Percentiles rank a stretch among this genome's conserved stretches.
Conservation (phyloP, 2,797 vertebrate species). For the Acropternis orthonyx region DNA sequence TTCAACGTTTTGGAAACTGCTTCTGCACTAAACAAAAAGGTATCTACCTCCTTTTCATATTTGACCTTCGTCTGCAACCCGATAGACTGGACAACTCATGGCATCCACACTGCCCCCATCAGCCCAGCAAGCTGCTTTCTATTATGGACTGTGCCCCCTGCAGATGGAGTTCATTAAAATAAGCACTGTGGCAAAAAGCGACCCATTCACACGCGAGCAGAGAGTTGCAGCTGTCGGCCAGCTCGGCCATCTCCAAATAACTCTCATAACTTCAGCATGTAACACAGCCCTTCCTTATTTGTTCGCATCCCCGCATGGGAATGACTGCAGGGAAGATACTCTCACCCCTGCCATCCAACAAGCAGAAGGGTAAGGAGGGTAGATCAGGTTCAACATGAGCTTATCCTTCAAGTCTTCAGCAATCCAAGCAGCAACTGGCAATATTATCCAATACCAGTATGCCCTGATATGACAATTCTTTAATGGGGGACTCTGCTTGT, state of each 20-base stretch:
- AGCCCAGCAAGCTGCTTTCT: neutral
- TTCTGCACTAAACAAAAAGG: neutral
- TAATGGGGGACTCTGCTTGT: neutral
- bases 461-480: neutral
- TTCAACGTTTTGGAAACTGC: neutral
- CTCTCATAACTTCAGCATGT: neutral
- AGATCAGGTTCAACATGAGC: neutral
- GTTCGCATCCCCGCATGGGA: neutral
- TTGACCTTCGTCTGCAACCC: neutral
- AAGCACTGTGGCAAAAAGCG: conserved; percentile 24
- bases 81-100: neutral
- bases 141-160: neutral
- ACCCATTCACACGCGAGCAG: neutral
- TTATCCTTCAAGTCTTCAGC: neutral
- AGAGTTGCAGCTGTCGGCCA: conserved; percentile 47
- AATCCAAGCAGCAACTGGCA: neutral
- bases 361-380: neutral
- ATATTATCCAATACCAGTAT: neutral
- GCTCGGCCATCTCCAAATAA: neutral
- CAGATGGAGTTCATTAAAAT: conserved; percentile 39
- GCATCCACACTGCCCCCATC: neutral
- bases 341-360: neutral
- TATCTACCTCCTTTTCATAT: neutral
- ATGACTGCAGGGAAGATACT: neutral
- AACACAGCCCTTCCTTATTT: neutral